Evolutionary conservation across 2,888 invertebrate genomes (phyloP), one percentile per base, ranked within the genome.

Genomic region (Acrobeloides nanus): DNA sequence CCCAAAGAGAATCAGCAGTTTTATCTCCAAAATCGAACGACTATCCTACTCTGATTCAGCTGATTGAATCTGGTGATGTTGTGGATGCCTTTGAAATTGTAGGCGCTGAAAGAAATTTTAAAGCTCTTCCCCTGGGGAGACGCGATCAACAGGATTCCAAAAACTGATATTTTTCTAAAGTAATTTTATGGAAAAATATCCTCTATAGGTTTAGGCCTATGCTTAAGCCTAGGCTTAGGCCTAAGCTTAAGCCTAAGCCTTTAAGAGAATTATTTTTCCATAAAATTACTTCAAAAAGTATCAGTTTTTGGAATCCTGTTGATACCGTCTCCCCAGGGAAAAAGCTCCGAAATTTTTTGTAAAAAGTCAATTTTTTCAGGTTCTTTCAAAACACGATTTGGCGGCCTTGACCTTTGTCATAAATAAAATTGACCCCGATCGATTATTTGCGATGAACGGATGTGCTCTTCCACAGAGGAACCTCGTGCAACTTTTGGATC

Each of bases 401-500:
- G 81, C 82, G 62, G 79, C 89, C 50, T 87, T 93, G 42, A 83
- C 89, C 74, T 83, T 83, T 59, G 84, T 88, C 10, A 87, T 92
- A 75, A 85, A 87, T 68, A 81, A 82, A 53, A 86, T 87, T 18
- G 85, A 87, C 71, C 85, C 86, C 1, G 80, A 81, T 46, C 80
- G 80, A 53, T 84, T 89, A 53, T 57, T 69, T 31, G 33, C 45
- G 4, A 48, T 27, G 24, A 15, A 20, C 5, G 31, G 12, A 10
- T 8, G 24, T 6, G n/a, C 27, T 17, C 18, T 48, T 18, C 34
- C 46, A 10, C 26, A 17, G 35, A 32, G 23, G 64, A 88, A 90
- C 49, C 80, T 93, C 57, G 80, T 95, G 42, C 89, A 92, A 3
- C 81, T 95, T 24, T 86, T 95, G 65, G 90, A 93, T 74, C 93